phyloP scores from a whole-genome alignment of 2,113 vertebrate species.

The human (Homo sapiens) region DNA sequence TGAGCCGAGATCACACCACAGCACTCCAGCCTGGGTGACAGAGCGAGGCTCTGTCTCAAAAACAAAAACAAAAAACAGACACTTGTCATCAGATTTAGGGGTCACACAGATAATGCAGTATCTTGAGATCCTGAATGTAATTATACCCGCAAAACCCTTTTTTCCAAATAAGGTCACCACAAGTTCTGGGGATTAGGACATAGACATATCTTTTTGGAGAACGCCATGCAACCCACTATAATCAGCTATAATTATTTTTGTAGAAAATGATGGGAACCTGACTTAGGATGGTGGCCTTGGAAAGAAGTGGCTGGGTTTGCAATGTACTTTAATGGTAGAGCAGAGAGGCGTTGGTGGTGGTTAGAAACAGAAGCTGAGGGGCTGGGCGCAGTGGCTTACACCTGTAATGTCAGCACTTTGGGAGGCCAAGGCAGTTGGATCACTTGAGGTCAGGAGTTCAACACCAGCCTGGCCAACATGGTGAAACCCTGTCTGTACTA shows the following conservation, averaged over 20 bases:
- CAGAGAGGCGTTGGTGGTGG: not conserved
- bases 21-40: no score
- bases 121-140: not conserved
- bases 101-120: not conserved
- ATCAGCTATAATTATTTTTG: not conserved
- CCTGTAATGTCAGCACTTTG: no score
- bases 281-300: not conserved
- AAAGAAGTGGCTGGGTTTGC: not conserved
- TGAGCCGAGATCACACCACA: rapidly evolving
- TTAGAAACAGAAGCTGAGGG: not conserved
- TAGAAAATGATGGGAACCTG: not conserved
- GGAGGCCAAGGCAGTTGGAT: no score
- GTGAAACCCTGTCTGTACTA: no score
- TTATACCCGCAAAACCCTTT: not conserved
- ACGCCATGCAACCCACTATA: not conserved
- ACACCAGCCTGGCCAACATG: no score
- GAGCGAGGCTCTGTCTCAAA: no score
- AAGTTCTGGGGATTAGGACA: not conserved
- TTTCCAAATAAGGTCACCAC: not conserved
- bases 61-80: not conserved
- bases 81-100: not conserved
- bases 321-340: not conserved
- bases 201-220: not conserved
- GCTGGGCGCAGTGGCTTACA: no score
- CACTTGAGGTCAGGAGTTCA: no score